Percentiles rank a stretch among this genome's conserved stretches.
Evolutionary conservation across 2,113 vertebrate genomes (phyloP).

Genomic region (Seriola rivoliana): DNA sequence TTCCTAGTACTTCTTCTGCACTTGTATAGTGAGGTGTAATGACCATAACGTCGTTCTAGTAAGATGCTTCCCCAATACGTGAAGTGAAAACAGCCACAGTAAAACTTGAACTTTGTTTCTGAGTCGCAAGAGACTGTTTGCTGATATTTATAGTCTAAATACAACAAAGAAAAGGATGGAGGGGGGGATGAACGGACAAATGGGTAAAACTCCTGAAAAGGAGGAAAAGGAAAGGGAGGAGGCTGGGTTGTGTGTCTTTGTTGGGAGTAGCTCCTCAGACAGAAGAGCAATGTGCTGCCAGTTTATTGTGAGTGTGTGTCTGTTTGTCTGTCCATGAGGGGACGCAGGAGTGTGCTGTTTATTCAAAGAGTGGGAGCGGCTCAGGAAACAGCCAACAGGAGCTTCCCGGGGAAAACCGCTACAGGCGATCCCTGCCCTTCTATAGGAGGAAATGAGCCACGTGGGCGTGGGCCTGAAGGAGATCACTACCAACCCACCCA

Average conservation of each 20-base stretch:
- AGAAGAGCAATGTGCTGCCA: slow-evolving; percentile 10
- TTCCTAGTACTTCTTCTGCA: neutral
- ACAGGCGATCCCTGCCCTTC: slow-evolving; percentile 68
- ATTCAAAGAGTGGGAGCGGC: slow-evolving; percentile 69
- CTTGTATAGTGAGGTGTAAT: neutral
- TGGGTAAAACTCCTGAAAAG: slow-evolving; percentile 34
- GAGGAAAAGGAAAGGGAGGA: slow-evolving; percentile 71
- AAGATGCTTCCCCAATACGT: neutral
- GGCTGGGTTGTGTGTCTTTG: slow-evolving; percentile 30
- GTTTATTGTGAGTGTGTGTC: slow-evolving; percentile 22
- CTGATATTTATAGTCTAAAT: slow-evolving; percentile 54
- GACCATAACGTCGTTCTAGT: neutral
- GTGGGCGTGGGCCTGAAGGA: slow-evolving; percentile 64
- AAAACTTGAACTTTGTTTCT: slow-evolving; percentile 3
- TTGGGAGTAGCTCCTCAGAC: slow-evolving; percentile 38
- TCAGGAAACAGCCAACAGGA: slow-evolving; percentile 80
- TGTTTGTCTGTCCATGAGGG: slow-evolving; percentile 22
- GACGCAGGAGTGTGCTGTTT: slow-evolving; percentile 60
- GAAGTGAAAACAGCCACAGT: neutral
- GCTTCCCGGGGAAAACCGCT: slow-evolving; percentile 73
- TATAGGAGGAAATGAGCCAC: slow-evolving; percentile 83
- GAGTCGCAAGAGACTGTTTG: neutral
- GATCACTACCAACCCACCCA: slow-evolving; percentile 64
- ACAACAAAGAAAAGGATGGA: slow-evolving; percentile 38
- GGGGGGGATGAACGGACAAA: slow-evolving; percentile 27